These are phyloP conservation scores for Acrocephalus arundinaceus DNA, from an alignment of 2,113 vertebrate genomes.

Conservation along the genomic window DNA sequence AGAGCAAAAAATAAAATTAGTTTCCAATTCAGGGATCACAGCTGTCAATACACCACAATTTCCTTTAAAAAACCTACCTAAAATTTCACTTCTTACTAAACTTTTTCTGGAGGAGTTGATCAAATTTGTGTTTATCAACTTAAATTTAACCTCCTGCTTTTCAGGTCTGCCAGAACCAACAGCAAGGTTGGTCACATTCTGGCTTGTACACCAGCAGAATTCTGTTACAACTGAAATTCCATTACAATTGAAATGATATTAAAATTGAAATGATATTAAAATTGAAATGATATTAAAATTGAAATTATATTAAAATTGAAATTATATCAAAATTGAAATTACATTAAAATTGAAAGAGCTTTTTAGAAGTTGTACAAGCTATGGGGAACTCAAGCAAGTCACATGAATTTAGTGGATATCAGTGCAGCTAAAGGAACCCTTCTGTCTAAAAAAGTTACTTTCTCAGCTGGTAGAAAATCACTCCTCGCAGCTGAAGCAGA, in stretches of 20 bases:
- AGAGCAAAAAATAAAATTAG: rapidly evolving
- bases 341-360: neutral
- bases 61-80: neutral
- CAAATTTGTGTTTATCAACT: neutral
- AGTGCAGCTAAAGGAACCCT: neutral
- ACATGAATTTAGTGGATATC: neutral
- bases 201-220: neutral
- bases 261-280: neutral
- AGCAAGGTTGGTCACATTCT: neutral
- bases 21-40: neutral
- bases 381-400: neutral
- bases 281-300: neutral
- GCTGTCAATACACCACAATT: neutral
- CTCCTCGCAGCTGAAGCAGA: neutral
- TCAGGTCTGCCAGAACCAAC: neutral
- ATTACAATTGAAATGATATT: neutral
- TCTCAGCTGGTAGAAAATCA: neutral
- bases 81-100: neutral
- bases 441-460: neutral
- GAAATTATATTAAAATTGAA: neutral
- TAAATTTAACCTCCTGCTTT: neutral
- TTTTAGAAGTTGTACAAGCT: neutral
- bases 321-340: too few relatives aligned
- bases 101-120: neutral
- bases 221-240: neutral